Base-by-base conservation (phyloP, 2,888 invertebrate genomes). In the Elmis aenea region DNA sequence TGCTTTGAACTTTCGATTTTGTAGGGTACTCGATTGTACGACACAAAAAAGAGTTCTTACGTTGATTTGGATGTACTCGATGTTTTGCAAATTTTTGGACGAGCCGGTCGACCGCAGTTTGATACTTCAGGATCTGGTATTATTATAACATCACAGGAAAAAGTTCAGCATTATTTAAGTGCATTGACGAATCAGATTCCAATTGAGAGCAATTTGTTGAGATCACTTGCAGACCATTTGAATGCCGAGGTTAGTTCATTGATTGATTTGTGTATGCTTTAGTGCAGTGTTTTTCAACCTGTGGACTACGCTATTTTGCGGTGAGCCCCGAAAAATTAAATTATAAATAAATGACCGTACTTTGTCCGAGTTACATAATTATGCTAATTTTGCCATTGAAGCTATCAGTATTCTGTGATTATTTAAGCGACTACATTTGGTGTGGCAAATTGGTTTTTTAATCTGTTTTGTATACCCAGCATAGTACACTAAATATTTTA, bases 201-300 rank as follows among this genome's bases (percentile, higher is more conserved):
- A 0, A 99, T 99, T 45, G 99, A 99, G 68, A 95, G 95, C 58
- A 93, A 93, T 68, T 96, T 99, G 58, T 82, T 94, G 39, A 83
- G 83, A 57, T 82, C 87, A 52, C 69, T 99, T 34, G 85, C 89
- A 2, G 97, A 99, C 67, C 96, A 99, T 72, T 76, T 99, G 41
- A 99, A 99, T 71, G 99, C 99, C 14, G 99, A 99, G 76, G 88
- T 90, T n/a, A n/a, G n/a, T n/a, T n/a, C n/a, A n/a, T n/a, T n/a
- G n/a, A n/a, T n/a, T n/a, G 23, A 5, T 23, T 10, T 23, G n/a
- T n/a, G n/a, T n/a, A n/a, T n/a, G n/a, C n/a, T n/a, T n/a, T n/a
- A n/a, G n/a, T n/a, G n/a, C n/a, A n/a, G n/a, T n/a, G n/a, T n/a
- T n/a, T n/a, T n/a, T n/a, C n/a, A n/a, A n/a, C n/a, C n/a, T n/a